Base-by-base conservation (phyloP, 2,888 invertebrate species). In the Coenonympha glycerion region DNA sequence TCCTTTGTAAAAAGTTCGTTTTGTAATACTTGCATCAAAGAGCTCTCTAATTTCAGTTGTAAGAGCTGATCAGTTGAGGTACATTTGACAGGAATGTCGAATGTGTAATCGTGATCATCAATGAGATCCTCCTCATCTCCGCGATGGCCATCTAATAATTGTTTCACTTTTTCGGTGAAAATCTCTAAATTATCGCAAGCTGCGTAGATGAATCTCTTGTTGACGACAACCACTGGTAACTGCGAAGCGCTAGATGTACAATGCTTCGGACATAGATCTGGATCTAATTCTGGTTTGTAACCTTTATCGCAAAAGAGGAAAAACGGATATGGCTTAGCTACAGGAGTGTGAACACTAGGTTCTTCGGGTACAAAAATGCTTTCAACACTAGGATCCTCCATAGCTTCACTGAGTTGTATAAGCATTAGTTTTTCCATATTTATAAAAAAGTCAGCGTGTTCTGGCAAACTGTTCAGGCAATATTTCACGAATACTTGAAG, bases 351-450 rank as follows among this genome's bases (percentile, higher is more conserved):
- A 21, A 69, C 64, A 31, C 52, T 28, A 11, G 64, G 57, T 8
- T 63, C 61, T 26, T 81, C 77, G 1, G 50, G 31, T 45, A 68
- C 64, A 49, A 85, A 71, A n/a, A 85, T 67, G 52, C 76, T 85
- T 53, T 73, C 70, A 22, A 61, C 67, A 2, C 56, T 60, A 0
- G 83, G 79, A 28, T 76, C 62, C 9, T 77, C 73, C n/a, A 76
- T 47, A 2, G 67, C 65, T 51, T 79, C 71, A 47, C 70, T 72
- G 8, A 87, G 44, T 55, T 87, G 87, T 47, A 85, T 47, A 57
- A 86, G 58, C 80, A 87, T 76, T 33, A 86, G 57, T 53, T 79
- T 82, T 55, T 87, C 86, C 69, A 84, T 73, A 39, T 86, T 78
- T 31, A 80, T 68, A 55, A 87, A 85, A 61, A 85, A 86, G 1